Percentiles rank a stretch among this genome's conserved stretches.
Evolutionary conservation across 1,140 invertebrate genomes (phyloP).

Genomic region (Musca domestica): DNA sequence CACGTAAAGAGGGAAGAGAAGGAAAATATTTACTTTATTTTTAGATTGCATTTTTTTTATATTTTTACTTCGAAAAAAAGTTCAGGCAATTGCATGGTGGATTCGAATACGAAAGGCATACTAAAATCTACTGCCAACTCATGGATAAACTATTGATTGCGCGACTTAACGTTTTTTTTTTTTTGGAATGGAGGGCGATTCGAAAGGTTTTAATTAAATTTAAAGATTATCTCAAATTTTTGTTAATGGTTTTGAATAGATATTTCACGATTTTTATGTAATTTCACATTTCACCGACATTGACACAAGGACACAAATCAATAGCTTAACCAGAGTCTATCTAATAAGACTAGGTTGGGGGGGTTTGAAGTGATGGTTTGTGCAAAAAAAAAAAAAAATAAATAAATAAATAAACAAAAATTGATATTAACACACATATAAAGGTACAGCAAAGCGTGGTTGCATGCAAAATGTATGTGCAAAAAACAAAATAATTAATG

Average conservation of each 20-base stretch:
- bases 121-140: slow-evolving; percentile 46
- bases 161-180: background rate
- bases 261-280: background rate
- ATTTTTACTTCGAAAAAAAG: background rate
- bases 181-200: background rate
- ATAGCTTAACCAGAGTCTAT: slow-evolving; percentile 59
- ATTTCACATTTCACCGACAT: slow-evolving; percentile 28
- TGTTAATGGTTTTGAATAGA: background rate
- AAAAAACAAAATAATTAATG: background rate
- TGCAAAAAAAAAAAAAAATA: background rate
- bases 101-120: slow-evolving; percentile 35
- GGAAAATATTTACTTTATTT: background rate
- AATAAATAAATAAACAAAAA: too few species aligned
- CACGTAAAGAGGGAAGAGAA: background rate
- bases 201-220: background rate
- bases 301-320: slow-evolving; percentile 52
- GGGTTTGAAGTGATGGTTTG: background rate
- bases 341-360: background rate
- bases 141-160: slow-evolving; percentile 65
- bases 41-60: background rate
- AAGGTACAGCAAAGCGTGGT: background rate
- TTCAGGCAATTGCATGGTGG: slow-evolving; percentile 6
- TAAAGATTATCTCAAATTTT: too few species aligned
- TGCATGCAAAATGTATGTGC: background rate
- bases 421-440: too few species aligned